A percentile compares a stretch with the other conserved stretches of the same genome.
Evolutionary conservation across 1,140 invertebrate species (phyloP).

Genomic region (Drosophila sucinea): DNA sequence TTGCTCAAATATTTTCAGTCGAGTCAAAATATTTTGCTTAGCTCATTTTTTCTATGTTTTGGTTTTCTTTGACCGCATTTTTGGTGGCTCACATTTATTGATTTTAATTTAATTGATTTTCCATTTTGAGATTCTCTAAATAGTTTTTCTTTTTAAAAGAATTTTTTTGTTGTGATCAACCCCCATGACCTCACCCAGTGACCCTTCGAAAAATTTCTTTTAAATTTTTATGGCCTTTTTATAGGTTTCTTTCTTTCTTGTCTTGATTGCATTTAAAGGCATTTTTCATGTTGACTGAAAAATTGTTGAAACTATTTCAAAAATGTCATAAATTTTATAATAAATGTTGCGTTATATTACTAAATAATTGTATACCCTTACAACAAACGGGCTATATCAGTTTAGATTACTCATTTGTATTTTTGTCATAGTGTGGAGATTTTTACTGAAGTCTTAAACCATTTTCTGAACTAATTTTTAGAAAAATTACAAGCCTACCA

Average conservation of each 20-base stretch:
- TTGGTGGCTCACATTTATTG: neutral
- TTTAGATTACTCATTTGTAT: no score
- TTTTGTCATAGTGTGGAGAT: no score
- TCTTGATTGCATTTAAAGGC: slow-evolving; percentile 42
- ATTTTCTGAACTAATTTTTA: no score
- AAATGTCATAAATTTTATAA: slow-evolving; percentile 10
- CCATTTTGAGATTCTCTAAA: slow-evolving; percentile 45
- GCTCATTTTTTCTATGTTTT: slow-evolving; percentile 62
- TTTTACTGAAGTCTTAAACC: no score
- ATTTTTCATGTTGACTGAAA: slow-evolving; percentile 41
- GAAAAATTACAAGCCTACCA: no score
- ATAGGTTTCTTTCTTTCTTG: slow-evolving; percentile 39
- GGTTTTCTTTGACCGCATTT: slow-evolving; percentile 21
- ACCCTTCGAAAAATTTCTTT: slow-evolving; percentile 61
- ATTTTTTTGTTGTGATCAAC: slow-evolving; percentile 58
- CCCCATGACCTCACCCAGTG: slow-evolving; percentile 44
- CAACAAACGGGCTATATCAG: neutral
- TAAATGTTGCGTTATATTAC: neutral
- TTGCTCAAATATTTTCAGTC: slow-evolving; percentile 14
- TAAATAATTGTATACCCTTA: neutral
- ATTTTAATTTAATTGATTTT: slow-evolving; percentile 53
- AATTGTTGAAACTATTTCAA: slow-evolving; percentile 7
- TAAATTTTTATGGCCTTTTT: slow-evolving; percentile 64
- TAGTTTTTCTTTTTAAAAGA: slow-evolving; percentile 33
- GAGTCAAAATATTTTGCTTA: neutral